Evolutionary conservation across 2,888 invertebrate species (phyloP).

Genomic region (Drosophila multiciliata): DNA sequence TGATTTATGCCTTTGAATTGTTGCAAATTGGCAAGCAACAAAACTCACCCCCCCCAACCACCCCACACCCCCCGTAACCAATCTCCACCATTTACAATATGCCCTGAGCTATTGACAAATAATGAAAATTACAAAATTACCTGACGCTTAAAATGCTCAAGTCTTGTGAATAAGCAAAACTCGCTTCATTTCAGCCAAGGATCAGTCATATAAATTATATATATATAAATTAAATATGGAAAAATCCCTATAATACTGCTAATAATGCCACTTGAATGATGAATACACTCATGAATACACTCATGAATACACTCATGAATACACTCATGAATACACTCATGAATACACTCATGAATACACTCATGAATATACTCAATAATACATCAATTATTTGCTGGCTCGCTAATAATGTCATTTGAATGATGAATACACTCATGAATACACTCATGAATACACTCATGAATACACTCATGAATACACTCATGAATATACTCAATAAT

Average conservation of each 20-base stretch:
- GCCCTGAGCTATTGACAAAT: constrained; percentile 70
- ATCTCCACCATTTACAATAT: too few relatives aligned
- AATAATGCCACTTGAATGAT: constrained; percentile 11
- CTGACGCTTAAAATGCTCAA: constrained; percentile 56
- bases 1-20: constrained; percentile 78
- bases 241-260: not conserved
- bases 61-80: not conserved
- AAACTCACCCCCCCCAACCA: constrained; percentile 1
- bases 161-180: constrained; percentile 15
- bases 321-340: constrained; percentile 19
- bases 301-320: constrained; percentile 14
- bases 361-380: constrained; percentile 18
- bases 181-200: constrained; percentile 5
- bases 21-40: constrained; percentile 67
- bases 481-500: constrained; percentile 18
- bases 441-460: too few relatives aligned
- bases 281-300: constrained; percentile 20
- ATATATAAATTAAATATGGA: not conserved
- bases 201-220: not conserved
- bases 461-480: constrained; percentile 22
- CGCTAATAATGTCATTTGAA: too few relatives aligned
- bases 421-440: too few relatives aligned
- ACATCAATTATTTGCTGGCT: too few relatives aligned
- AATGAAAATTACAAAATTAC: constrained; percentile 76
- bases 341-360: constrained; percentile 8